Evolutionary conservation across 2,888 invertebrate species (phyloP), one percentile per base, ranked within the genome.

Genomic region (Phyllotreta striolata): DNA sequence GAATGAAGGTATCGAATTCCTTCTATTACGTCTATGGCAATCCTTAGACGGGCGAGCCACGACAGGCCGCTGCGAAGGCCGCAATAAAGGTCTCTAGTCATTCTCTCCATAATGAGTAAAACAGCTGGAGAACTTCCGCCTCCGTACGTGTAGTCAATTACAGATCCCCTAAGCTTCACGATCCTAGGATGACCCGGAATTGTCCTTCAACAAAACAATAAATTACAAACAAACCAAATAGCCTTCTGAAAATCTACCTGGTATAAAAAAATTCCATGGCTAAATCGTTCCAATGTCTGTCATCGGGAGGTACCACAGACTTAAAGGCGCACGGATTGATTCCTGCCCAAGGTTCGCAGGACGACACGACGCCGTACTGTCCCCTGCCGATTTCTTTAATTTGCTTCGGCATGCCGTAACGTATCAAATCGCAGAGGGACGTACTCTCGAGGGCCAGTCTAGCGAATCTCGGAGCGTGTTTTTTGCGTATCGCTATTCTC

Each of bases 241-340:
- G 38, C 38, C 46, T 37, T 10, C 37, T 55, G 12, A 13, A 62
- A n/a, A n/a, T n/a, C n/a, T 75, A 90, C 91, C 91, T 88, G 54
- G 94, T 93, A 75, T 94, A 94, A 79, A 92, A 93, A 84, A 94
- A 94, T 81, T 95, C 95, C 89, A 95, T 90, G 0, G 95, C 93
- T 1, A 95, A 83, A 77, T 95, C 95, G 77, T 91, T 91, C 90
- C 93, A 95, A 77, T 95, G 94, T 65, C 92, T 85, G 73, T 93
- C 93, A 79, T 95, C 95, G 0, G 92, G 91, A 0, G 95, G 95
- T 47, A 94, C 88, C 55, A 95, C 93, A 0, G 93, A 92, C 83
- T 95, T 95, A 55, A 93, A 89, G 6, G 94, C 94, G 74, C 90
- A 91, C 0, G 91, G 91, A n/a, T 87, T 82, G 55, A 84, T 85